Conservation (phyloP, 2,113 vertebrate genomes). For the Atractosteus spatula region DNA sequence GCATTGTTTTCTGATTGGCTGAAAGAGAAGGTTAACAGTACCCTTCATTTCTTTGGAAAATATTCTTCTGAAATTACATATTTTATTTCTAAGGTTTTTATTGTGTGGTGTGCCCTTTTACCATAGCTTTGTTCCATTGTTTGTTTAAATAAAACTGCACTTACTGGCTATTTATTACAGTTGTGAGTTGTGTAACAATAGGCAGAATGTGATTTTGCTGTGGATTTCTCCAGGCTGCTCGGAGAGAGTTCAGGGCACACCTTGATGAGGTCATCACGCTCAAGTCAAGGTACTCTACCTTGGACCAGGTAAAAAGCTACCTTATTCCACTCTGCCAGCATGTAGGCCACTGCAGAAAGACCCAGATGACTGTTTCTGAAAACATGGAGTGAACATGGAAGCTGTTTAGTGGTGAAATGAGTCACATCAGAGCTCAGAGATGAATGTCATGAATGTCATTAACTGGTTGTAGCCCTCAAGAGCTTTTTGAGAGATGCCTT, state of each 20-base stretch:
- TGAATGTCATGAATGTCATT: too few species aligned
- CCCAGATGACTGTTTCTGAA: too few species aligned
- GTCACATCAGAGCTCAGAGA: too few species aligned
- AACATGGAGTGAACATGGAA: too few species aligned
- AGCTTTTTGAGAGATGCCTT: too few species aligned
- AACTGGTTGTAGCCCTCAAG: too few species aligned
- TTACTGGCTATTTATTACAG: slow-evolving; percentile 20
- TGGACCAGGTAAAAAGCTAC: slow-evolving; percentile 76
- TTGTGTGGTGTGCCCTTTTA: background rate
- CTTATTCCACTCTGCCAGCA: slow-evolving; percentile 57
- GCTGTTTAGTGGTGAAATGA: too few species aligned
- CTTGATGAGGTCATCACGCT: slow-evolving; percentile 82
- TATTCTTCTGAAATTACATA: slow-evolving; percentile 23
- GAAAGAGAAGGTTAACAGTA: background rate
- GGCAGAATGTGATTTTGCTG: slow-evolving; percentile 61
- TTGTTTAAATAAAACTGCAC: background rate
- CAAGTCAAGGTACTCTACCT: slow-evolving; percentile 82
- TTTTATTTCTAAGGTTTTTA: slow-evolving; percentile 27
- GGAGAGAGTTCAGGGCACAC: slow-evolving; percentile 79
- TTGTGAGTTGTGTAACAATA: slow-evolving; percentile 29
- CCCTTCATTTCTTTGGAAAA: background rate
- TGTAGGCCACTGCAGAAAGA: slow-evolving; percentile 48
- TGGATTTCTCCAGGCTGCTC: slow-evolving; percentile 77
- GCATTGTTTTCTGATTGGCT: too few species aligned
- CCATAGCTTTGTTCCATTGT: background rate